Evolutionary conservation across 2,797 vertebrate species (phyloP).

Genomic region (Todus mexicanus): DNA sequence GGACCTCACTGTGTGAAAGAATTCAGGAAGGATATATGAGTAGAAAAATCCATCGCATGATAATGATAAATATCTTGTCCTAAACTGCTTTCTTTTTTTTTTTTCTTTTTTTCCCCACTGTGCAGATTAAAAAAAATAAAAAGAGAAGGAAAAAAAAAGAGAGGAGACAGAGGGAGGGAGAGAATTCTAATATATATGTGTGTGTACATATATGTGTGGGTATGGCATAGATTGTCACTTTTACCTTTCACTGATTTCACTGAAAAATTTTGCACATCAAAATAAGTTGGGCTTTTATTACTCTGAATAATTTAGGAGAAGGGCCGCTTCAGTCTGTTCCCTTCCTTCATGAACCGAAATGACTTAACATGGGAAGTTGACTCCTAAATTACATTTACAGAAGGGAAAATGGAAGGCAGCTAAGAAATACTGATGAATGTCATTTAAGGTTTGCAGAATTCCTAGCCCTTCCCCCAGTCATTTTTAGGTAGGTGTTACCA

Average conservation of each 20-base stretch:
- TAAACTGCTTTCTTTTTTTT: background rate
- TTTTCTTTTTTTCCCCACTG: background rate
- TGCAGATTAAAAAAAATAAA: background rate
- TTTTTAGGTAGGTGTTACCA: background rate
- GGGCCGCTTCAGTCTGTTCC: background rate
- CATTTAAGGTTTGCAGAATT: background rate
- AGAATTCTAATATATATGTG: too few species aligned
- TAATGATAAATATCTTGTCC: background rate
- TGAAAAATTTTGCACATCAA: background rate
- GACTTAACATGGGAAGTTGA: background rate
- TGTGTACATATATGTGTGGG: too few species aligned
- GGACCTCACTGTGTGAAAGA: background rate
- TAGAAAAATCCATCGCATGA: background rate
- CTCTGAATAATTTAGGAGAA: background rate
- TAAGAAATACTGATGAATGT: background rate
- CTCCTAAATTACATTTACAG: constrained; percentile 15
- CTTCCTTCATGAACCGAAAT: background rate
- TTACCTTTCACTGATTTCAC: background rate
- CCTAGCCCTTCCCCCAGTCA: background rate
- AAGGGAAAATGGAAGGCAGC: background rate
- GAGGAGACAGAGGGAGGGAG: fast-evolving
- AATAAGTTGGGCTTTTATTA: background rate
- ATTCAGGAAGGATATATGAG: background rate
- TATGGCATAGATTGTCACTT: background rate
- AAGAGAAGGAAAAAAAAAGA: background rate